Evolutionary conservation across 2,113 vertebrate species (phyloP).

Genomic region (Pluvialis apricaria): DNA sequence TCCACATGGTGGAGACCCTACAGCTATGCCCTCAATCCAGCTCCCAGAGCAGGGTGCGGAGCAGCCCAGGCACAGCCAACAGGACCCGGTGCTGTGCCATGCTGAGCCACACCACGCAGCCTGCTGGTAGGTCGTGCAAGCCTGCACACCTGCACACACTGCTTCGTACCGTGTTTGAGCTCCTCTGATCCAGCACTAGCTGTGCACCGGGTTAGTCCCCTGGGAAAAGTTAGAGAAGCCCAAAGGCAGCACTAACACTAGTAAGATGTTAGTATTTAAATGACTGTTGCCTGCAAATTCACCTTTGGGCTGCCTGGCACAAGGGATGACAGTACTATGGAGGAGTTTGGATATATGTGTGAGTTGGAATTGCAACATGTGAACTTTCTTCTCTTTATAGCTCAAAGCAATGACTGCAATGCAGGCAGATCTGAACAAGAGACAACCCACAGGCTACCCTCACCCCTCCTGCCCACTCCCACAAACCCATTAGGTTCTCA

Average conservation of each 20-base stretch:
- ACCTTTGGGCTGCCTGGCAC: not conserved
- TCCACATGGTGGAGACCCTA: not conserved
- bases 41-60: not conserved
- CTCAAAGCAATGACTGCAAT: not conserved
- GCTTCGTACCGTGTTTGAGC: not conserved
- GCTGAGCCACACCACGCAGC: not conserved
- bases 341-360: not conserved
- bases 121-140: rapidly evolving
- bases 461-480: not conserved
- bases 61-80: not conserved
- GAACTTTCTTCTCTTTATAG: not conserved
- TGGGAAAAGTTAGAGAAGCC: not conserved
- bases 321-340: not conserved
- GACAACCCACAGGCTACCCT: not conserved
- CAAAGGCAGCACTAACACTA: not conserved
- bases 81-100: not conserved
- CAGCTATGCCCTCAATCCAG: rapidly evolving
- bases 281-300: not conserved
- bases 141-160: not conserved
- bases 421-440: not conserved
- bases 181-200: not conserved
- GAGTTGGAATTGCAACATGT: not conserved
- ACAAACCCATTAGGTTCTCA: not conserved
- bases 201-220: not conserved
- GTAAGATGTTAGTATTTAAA: not conserved